Evolutionary conservation across 1,140 invertebrate genomes (phyloP).

Genomic region (Triops longicaudatus): DNA sequence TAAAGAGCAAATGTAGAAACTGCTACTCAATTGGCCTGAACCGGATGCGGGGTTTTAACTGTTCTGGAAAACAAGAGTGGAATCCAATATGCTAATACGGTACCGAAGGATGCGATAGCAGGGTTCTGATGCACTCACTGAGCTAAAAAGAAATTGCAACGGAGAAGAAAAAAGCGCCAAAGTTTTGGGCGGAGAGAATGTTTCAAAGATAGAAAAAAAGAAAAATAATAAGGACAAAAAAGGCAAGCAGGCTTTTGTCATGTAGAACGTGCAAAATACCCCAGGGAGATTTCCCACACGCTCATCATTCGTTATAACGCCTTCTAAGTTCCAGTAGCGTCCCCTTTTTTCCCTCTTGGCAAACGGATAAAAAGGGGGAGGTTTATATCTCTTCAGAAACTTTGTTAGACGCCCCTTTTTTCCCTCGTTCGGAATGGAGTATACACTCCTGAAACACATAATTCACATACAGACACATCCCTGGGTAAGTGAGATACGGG

Average conservation of each 20-base stretch:
- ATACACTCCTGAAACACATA: not conserved
- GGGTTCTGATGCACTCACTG: not conserved
- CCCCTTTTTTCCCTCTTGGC: not conserved
- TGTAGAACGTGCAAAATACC: slow-evolving; percentile 15
- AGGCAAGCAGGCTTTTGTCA: not conserved
- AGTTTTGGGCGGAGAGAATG: not conserved
- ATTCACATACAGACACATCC: not conserved
- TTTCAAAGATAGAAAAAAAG: slow-evolving; percentile 4
- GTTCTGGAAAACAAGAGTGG: no score
- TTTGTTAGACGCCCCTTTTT: slow-evolving; percentile 6
- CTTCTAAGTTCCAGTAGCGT: not conserved
- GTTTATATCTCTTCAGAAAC: slow-evolving; percentile 8
- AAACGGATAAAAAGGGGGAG: not conserved
- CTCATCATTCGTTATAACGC: slow-evolving; percentile 15
- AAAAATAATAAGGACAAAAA: not conserved
- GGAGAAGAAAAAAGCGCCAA: not conserved
- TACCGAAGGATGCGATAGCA: no score
- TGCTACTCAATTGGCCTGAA: slow-evolving; percentile 8
- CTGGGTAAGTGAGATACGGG: not conserved
- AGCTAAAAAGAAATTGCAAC: not conserved
- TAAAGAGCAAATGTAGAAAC: slow-evolving; percentile 3
- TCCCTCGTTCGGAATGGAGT: not conserved
- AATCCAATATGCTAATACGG: no score
- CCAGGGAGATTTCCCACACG: slow-evolving; percentile 10
- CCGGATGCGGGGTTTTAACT: not conserved